Conservation (phyloP, 2,888 invertebrate species). For the Rotaria macrura region DNA sequence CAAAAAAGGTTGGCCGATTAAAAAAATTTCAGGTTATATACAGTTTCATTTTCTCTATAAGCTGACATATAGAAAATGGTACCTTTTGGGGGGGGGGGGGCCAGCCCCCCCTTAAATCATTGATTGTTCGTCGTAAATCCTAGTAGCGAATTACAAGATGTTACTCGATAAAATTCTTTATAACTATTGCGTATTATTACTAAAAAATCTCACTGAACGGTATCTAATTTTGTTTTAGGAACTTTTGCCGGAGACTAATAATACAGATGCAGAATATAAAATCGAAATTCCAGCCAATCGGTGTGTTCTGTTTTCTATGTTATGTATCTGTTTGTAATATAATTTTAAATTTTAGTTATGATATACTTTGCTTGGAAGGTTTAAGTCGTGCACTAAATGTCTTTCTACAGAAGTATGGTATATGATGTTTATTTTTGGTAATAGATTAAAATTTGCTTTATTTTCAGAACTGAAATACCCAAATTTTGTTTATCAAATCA, state of each 20-base stretch:
- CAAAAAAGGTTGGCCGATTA: no score
- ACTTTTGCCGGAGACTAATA: background rate
- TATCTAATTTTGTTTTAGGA: background rate
- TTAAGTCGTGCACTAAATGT: constrained; percentile 71
- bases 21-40: no score
- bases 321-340: background rate
- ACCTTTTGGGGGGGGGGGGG: no score
- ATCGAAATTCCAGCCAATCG: constrained; percentile 92
- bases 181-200: no score
- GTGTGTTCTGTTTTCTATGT: constrained; percentile 36
- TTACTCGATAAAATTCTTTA: no score
- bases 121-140: no score
- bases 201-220: no score
- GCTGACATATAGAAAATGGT: no score
- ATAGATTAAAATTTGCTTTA: no score
- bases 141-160: no score
- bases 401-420: constrained; percentile 61
- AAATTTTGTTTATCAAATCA: constrained; percentile 6
- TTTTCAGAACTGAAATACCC: constrained; percentile 23
- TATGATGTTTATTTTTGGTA: constrained; percentile 35
- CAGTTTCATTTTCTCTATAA: no score
- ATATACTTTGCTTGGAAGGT: constrained; percentile 87
- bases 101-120: no score
- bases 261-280: constrained; percentile 64
- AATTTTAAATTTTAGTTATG: constrained; percentile 60